Base-by-base conservation (phyloP, 2,113 vertebrate species). In the Calcarius ornatus region DNA sequence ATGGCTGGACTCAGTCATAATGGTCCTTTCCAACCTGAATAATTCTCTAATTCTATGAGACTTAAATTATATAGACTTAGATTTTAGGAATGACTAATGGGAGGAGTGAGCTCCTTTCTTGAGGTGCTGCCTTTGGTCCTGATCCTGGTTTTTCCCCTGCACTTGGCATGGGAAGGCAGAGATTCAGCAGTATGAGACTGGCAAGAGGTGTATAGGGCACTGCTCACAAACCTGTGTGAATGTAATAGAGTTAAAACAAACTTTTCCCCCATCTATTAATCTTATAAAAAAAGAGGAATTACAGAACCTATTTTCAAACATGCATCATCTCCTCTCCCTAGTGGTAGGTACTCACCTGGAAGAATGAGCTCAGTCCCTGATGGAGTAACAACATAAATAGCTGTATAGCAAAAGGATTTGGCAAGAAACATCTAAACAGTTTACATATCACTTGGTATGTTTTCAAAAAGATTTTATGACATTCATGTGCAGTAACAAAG, bases 191-290 rank as follows among this genome's bases (percentile, higher is more conserved):
- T 1, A 6, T 59, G n/a, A 82, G 47, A 30, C 0, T 48, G 37
- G 23, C 37, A 66, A 33, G 31, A 75, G 30, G 8, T 5, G 3
- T 13, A 8, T 3, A 65, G 40, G 14, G 11, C 21, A 30, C 31
- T 35, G 18, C 38, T 79, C 20, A 56, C 11, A 53, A 70, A 40
- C 24, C 12, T 56, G 4, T 25, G 27, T 14, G 60, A 63, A 27
- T 45, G 4, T 22, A 75, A 73, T 10, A 27, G 21, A 35, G 14
- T 53, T 71, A 48, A 86, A 88, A 38, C 0, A 4, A 66, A 50
- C 2, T 7, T 33, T 51, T n/a, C 5, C 0, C 0, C 9, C 21
- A 11, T 24, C 19, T 18, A 10, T 37, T 42, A 25, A 35, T 66
- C 15, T 51, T 51, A 17, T 9, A 3, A 59, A 22, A 33, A 72